phyloP scores from a whole-genome alignment of 2,888 invertebrate genomes.

The Conistra vaccinii region DNA sequence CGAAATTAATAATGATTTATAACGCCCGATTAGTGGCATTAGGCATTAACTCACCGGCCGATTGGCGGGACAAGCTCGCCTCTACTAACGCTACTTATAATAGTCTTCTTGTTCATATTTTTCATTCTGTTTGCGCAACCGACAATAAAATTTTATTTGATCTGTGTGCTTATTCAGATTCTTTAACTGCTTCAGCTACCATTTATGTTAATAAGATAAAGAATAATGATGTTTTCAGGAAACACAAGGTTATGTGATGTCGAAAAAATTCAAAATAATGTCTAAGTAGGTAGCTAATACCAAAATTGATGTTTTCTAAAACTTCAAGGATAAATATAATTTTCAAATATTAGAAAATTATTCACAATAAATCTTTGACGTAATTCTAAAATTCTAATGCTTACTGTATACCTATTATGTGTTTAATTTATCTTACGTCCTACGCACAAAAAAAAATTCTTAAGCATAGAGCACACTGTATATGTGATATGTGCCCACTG shows the following conservation, averaged over 20 bases:
- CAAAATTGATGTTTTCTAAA: slow-evolving; percentile 54
- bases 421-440: slow-evolving; percentile 51
- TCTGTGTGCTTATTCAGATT: slow-evolving; percentile 28
- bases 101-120: slow-evolving; percentile 38
- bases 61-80: slow-evolving; percentile 68
- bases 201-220: slow-evolving; percentile 46
- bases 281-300: slow-evolving; percentile 53
- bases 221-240: slow-evolving; percentile 51
- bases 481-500: slow-evolving; percentile 53
- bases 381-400: slow-evolving; percentile 53
- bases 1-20: slow-evolving; percentile 90
- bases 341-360: slow-evolving; percentile 57
- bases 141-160: slow-evolving; percentile 24
- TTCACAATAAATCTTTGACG: slow-evolving; percentile 56
- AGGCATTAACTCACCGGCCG: slow-evolving; percentile 80
- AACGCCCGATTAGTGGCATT: slow-evolving; percentile 87
- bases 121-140: slow-evolving; percentile 48
- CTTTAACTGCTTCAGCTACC: slow-evolving; percentile 30
- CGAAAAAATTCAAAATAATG: slow-evolving; percentile 36
- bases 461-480: slow-evolving; percentile 36
- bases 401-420: slow-evolving; percentile 36
- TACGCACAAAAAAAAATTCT: slow-evolving; percentile 27
- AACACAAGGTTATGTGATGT: slow-evolving; percentile 48
- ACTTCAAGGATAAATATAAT: slow-evolving; percentile 62
- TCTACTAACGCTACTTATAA: slow-evolving; percentile 57